Evolutionary conservation across 1,140 invertebrate genomes (phyloP), one percentile per base, ranked within the genome.

Genomic region (Bombus pyrosoma): DNA sequence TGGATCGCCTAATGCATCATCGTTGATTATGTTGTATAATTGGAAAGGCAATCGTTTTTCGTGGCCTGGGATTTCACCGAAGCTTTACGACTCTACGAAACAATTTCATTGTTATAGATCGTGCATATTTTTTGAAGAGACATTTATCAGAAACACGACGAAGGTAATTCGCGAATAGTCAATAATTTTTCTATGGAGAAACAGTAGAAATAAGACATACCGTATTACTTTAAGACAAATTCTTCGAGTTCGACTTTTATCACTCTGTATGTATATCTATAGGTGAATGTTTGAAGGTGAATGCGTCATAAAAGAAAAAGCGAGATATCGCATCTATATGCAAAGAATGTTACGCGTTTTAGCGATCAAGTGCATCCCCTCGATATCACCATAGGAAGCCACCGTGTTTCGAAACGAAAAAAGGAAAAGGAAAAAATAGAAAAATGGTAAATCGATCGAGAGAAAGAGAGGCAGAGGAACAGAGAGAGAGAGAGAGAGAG

Each of bases 1-100:
- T 77, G 68, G n/a, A 43, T 32, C 53, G 57, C 2, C n/a, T 34
- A 39, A 81, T 64, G 53, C n/a, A 74, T 83, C 62, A 69, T 77
- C n/a, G 74, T 25, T 41, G 75, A 78, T 76, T 64, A 66, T n/a
- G 25, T 28, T 25, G 32, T 22, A n/a, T 77, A 77, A 77, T 77
- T 57, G 43, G 43, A 32, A 57, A 53, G 13, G 80, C 59, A 81
- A n/a, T 71, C 47, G 9, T 71, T 66, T 62, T 32, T 68, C 8
- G 18, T 37, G 18, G 3, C 8, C 9, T 10, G n/a, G 15, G 32
- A 34, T 68, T 68, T 62, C 59, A 5, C 8, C 5, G 8, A 39
- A 10, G 8, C 22, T 69, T 25, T 22, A 66, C 18, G 32, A 37
- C 15, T 37, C 9, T 25, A 37, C 15, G 25, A n/a, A 64, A 32